Base-by-base conservation (phyloP, 2,888 invertebrate genomes). In the Calephelis perditalis region DNA sequence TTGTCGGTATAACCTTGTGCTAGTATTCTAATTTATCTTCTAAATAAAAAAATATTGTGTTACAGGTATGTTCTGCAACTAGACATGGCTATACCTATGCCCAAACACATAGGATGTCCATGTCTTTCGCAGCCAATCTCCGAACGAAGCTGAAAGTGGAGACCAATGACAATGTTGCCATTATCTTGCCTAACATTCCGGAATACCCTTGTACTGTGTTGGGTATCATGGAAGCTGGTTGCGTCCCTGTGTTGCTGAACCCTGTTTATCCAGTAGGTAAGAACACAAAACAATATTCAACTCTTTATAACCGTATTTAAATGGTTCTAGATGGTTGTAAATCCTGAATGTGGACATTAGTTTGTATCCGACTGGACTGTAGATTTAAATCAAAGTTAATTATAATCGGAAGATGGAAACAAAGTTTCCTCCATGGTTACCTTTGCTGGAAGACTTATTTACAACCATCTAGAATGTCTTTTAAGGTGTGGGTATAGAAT, bases 121-220 rank as follows among this genome's bases (percentile, higher is more conserved):
- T 91, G 55, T 92, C 93, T 57, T 92, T 95, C 57, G 92, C 94
- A 0, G 92, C 93, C 0, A 91, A 93, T n/a, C 82, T 96, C 58
- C 91, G 94, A 62, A 86, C 87, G 9, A 93, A 94, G 69, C 86
- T 95, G 52, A 94, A 94, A 62, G 73, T 95, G n/a, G 81, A 85
- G 57, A 87, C 91, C 15, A 92, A 93, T 7, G 94, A 96, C 68
- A 92, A 93, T 8, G 82, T 96, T 5, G 95, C 94, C 0, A 69
- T 96, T 9, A 90, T 95, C n/a, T 73, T 96, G 66, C 95, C 96
- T 1, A 96, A 96, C 76, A 71, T 93, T 12, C 96, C 96, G 0
- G 96, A 96, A 79, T 94, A 93, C 72, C 92, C 94, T 0, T 92
- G 95, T 52, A 91, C 92, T 0, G 74, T 92, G 11, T 73, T 95